Base-by-base conservation (phyloP, 2,113 vertebrate genomes). In the Bathybates hornii region DNA sequence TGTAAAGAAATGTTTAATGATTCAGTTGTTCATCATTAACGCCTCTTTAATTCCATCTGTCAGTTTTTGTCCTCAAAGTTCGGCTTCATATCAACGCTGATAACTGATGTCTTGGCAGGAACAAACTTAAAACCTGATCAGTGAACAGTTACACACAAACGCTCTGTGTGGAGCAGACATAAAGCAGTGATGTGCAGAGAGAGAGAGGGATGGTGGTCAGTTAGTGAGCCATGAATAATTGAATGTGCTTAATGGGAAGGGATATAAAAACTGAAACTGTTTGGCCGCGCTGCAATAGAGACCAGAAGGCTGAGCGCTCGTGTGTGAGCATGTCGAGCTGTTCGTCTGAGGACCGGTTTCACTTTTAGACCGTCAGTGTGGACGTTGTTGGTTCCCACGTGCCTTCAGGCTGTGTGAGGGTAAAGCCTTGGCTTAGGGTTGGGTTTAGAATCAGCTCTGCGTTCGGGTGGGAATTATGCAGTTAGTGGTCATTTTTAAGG, bases 141-240 rank as follows among this genome's bases (percentile, higher is more conserved):
- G 29, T 19, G 12, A 79, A 32, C 71, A 48, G 71, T 78, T 19
- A 17, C 68, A 73, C 41, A 38, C 79, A 21, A 7, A 24, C 12
- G 14, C 53, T 81, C 3, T 57, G 21, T 43, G 34, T 43, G 36
- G 2, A 52, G 45, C n/a, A 2, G 61, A 29, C 14, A 63, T 41
- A 29, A 82, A 86, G 13, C 54, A 41, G 61, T 16, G 6, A 43
- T 48, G 53, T 48, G 57, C 80, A 56, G 68, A 19, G 59, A 76
- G 32, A 76, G 68, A 61, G 90, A 85, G 87, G 7, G 79, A 89
- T 86, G 87, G 56, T 68, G 89, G 86, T 87, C 89, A 90, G 92
- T 92, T 89, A 91, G 89, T 85, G 87, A 91, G 54, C 88, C 87
- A 88, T 93, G 87, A 91, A 91, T 93, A 84, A 91, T 91, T 90